Conservation (phyloP, 2,113 vertebrate genomes). For the Nematolebias whitei region DNA sequence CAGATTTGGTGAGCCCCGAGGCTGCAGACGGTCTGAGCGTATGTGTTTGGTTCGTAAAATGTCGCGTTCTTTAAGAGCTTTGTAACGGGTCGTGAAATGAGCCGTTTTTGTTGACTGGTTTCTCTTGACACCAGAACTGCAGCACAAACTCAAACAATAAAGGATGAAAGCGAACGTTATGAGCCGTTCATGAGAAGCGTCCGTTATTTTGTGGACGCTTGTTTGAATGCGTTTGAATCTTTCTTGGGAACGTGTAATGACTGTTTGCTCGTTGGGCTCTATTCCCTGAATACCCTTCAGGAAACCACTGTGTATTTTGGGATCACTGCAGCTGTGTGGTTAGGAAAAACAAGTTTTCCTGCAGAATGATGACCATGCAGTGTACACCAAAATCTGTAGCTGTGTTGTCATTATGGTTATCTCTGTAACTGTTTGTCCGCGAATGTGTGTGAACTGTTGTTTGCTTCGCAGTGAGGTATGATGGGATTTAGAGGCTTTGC, state of each 20-base stretch:
- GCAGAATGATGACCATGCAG: slow-evolving; percentile 15
- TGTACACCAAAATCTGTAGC: slow-evolving; percentile 25
- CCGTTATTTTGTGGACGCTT: neutral
- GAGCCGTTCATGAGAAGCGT: neutral
- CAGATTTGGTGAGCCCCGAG: slow-evolving; percentile 35
- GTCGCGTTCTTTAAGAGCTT: slow-evolving; percentile 30
- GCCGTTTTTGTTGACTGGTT: neutral
- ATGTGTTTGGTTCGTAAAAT: neutral
- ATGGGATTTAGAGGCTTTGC: slow-evolving; percentile 38
- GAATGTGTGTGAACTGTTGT: slow-evolving; percentile 29
- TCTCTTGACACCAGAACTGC: neutral
- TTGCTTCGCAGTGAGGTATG: slow-evolving; percentile 9
- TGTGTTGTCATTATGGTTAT: slow-evolving; percentile 14
- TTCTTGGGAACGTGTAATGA: slow-evolving; percentile 6
- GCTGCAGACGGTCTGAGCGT: slow-evolving; percentile 2
- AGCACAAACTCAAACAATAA: neutral
- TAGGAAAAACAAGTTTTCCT: slow-evolving; percentile 35
- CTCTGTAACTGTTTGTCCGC: slow-evolving; percentile 19
- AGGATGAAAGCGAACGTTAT: neutral
- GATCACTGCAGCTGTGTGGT: slow-evolving; percentile 27
- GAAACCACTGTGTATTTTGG: slow-evolving; percentile 51
- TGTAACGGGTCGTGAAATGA: slow-evolving; percentile 12
- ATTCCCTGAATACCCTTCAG: slow-evolving; percentile 41
- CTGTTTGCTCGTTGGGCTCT: slow-evolving; percentile 14
- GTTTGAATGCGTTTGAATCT: slow-evolving; percentile 3